A percentile compares a stretch with the other conserved stretches of the same genome.
These are phyloP conservation scores for Helicorthomorpha holstii DNA, from an alignment of 1,140 invertebrate species.

Conservation along the genomic window DNA sequence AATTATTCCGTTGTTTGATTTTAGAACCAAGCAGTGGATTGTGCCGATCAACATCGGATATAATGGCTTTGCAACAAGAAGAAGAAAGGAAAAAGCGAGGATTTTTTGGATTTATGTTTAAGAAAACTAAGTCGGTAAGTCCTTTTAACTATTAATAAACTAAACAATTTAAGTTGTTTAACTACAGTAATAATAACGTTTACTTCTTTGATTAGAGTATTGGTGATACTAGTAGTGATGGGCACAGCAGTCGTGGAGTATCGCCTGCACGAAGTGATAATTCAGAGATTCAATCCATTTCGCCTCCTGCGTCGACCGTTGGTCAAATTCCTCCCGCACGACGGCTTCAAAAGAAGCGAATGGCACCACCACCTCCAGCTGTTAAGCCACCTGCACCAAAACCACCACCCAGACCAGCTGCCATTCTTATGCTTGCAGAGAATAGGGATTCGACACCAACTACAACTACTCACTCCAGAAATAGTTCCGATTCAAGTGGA, in stretches of 20 bases:
- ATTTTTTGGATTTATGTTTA: slow-evolving; percentile 2
- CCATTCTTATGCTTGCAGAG: slow-evolving; percentile 2
- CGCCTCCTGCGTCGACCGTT: slow-evolving; percentile 17
- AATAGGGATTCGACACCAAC: slow-evolving; percentile 6
- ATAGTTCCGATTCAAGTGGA: slow-evolving; percentile 55
- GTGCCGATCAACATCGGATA: background rate
- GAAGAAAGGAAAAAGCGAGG: background rate
- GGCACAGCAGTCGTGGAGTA: slow-evolving; percentile 21
- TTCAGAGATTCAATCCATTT: slow-evolving; percentile 16
- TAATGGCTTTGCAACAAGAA: background rate
- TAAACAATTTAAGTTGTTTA: no score
- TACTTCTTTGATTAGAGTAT: slow-evolving; percentile 14
- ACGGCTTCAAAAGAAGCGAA: slow-evolving; percentile 16
- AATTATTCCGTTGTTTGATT: no score
- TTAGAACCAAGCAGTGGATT: background rate
- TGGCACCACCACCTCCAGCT: slow-evolving; percentile 17
- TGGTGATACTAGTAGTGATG: slow-evolving; percentile 28
- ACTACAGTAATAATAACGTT: background rate
- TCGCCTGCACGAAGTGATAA: slow-evolving; percentile 32
- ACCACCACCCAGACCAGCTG: slow-evolving; percentile 4
- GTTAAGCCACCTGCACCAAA: background rate
- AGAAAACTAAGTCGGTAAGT: background rate
- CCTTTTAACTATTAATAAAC: no score
- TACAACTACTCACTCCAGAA: slow-evolving; percentile 43
- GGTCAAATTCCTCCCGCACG: background rate